Conservation (phyloP, 2,797 vertebrate genomes). For the Artibeus jamaicensis region DNA sequence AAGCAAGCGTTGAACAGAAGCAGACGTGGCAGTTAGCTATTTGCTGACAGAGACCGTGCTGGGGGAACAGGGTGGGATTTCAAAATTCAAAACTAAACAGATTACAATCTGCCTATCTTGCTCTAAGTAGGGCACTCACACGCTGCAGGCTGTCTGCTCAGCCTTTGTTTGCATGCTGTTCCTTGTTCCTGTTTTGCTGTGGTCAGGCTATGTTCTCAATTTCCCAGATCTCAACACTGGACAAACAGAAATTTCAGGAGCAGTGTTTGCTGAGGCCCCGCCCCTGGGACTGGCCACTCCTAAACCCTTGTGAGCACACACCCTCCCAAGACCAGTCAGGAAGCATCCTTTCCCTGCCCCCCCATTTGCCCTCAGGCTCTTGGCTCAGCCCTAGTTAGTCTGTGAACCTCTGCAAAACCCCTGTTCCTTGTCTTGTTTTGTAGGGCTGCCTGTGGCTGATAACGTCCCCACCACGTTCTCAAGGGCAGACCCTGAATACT, state of each 20-base stretch:
- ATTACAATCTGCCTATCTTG: too few species aligned
- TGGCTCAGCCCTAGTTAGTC: background rate
- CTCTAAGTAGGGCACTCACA: too few species aligned
- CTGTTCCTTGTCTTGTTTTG: background rate
- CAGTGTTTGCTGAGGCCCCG: background rate
- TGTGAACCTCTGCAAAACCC: background rate
- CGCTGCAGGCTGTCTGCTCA: too few species aligned
- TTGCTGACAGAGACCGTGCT: too few species aligned
- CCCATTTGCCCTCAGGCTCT: background rate
- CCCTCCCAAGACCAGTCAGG: background rate
- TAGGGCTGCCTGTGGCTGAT: background rate
- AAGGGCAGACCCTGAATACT: background rate
- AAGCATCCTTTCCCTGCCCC: background rate
- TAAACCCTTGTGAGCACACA: background rate
- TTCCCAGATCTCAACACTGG: too few species aligned
- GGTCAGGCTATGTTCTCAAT: too few species aligned
- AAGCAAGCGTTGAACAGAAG: too few species aligned
- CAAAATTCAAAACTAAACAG: too few species aligned
- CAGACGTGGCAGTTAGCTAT: too few species aligned
- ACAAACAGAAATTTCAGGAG: conserved; percentile 45
- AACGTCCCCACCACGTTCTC: background rate
- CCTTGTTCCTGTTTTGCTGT: too few species aligned
- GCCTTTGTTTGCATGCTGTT: too few species aligned
- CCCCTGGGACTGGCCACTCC: background rate
- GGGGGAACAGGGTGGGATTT: too few species aligned